These are phyloP conservation scores for Chlorops oryzae DNA, from an alignment of 1,140 invertebrate genomes.

Conservation along the genomic window DNA sequence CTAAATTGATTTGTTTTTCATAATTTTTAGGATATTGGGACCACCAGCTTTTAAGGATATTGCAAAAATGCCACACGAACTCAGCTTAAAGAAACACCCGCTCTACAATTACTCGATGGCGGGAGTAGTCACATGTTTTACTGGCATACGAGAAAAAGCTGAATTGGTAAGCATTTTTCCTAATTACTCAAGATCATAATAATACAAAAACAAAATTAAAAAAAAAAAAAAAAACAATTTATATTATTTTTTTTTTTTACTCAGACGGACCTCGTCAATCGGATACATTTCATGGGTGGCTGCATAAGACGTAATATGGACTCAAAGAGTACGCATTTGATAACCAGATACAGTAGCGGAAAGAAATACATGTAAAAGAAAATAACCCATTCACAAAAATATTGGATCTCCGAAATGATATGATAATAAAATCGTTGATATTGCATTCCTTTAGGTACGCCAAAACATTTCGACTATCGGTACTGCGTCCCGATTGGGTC, in stretches of 20 bases:
- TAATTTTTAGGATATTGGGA: slow-evolving; percentile 59
- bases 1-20: slow-evolving; percentile 7
- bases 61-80: slow-evolving; percentile 61
- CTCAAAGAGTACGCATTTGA: slow-evolving; percentile 83
- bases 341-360: slow-evolving; percentile 78
- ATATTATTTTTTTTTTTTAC: slow-evolving; percentile 26
- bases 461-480: slow-evolving; percentile 78
- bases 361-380: slow-evolving; percentile 67
- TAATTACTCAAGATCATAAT: no score
- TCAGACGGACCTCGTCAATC: slow-evolving; percentile 72
- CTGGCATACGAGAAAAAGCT: slow-evolving; percentile 80
- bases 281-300: slow-evolving; percentile 91
- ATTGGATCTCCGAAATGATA: background rate
- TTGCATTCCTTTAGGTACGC: slow-evolving; percentile 57
- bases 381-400: background rate
- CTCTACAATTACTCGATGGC: slow-evolving; percentile 82
- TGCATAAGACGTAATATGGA: slow-evolving; percentile 85
- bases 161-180: slow-evolving; percentile 62
- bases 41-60: slow-evolving; percentile 70
- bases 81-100: slow-evolving; percentile 67
- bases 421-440: background rate
- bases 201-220: background rate
- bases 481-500: slow-evolving; percentile 85
- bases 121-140: slow-evolving; percentile 80
- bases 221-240: background rate